Conservation (phyloP, 2,888 invertebrate species). For the Dioctria linearis region DNA sequence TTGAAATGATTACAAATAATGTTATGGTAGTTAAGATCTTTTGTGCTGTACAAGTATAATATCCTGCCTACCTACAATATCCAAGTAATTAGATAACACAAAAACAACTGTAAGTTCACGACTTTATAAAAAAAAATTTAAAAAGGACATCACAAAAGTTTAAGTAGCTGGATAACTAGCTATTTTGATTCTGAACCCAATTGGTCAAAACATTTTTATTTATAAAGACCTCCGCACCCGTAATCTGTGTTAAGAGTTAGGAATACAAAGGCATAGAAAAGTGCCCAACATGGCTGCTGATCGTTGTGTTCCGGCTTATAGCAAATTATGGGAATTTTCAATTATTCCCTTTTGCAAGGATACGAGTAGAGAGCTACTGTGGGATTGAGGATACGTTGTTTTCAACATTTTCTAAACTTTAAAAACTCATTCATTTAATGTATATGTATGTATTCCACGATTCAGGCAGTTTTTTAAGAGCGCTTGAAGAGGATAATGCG, state of each 20-base stretch:
- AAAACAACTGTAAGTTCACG: background rate
- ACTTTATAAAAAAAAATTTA: background rate
- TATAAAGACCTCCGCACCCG: background rate
- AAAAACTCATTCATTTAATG: background rate
- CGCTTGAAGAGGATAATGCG: constrained; percentile 55
- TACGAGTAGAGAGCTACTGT: background rate
- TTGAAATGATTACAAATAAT: no score
- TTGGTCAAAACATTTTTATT: constrained; percentile 40
- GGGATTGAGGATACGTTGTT: constrained; percentile 11
- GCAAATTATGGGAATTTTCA: constrained; percentile 57
- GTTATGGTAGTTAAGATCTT: no score
- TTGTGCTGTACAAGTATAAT: no score
- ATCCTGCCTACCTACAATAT: no score
- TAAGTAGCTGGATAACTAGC: background rate
- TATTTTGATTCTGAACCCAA: constrained; percentile 8
- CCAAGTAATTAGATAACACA: background rate
- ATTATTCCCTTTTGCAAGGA: constrained; percentile 13
- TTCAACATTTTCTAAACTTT: background rate
- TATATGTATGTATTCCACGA: background rate
- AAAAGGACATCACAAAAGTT: background rate
- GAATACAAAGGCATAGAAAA: background rate
- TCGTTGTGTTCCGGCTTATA: constrained; percentile 55
- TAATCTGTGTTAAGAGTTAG: background rate
- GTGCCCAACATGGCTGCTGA: constrained; percentile 3
- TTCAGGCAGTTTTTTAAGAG: constrained; percentile 6